Percentiles rank a stretch among this genome's conserved stretches.
Conservation (phyloP, 2,113 vertebrate genomes). For the Equus przewalskii region DNA sequence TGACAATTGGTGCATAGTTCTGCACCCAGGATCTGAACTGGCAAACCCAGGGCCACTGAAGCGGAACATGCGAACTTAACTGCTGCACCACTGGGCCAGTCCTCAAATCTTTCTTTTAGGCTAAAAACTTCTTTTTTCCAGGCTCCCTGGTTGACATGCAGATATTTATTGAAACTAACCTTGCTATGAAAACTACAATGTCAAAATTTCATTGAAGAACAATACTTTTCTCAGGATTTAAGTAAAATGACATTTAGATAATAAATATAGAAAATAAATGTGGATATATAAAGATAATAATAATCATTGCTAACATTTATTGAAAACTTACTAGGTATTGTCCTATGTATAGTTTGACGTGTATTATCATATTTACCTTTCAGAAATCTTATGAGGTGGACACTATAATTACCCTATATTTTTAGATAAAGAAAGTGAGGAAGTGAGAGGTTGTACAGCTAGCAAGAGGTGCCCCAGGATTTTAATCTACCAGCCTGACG, state of each 20-base stretch:
- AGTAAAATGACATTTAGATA: constrained; percentile 32
- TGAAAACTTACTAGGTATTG: background rate
- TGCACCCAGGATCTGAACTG: no score
- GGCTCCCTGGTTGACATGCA: background rate
- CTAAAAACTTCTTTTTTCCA: background rate
- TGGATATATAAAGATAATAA: background rate
- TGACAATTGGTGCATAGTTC: no score
- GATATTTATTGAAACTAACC: background rate
- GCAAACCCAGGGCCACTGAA: no score
- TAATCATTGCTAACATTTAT: background rate
- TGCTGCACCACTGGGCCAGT: no score
- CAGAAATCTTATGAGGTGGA: background rate
- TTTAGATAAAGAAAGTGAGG: background rate
- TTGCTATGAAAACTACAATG: background rate
- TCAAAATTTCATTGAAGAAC: background rate
- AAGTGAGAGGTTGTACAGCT: background rate
- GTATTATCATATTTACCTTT: background rate
- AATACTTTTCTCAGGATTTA: background rate
- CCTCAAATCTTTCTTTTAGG: constrained; percentile 2
- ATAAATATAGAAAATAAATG: background rate
- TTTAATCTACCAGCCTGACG: background rate
- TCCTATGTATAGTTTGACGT: background rate
- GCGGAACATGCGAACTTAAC: no score
- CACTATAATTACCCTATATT: background rate
- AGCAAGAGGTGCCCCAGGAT: background rate